Conservation (phyloP, 2,797 vertebrate species). For the Mus caroli region DNA sequence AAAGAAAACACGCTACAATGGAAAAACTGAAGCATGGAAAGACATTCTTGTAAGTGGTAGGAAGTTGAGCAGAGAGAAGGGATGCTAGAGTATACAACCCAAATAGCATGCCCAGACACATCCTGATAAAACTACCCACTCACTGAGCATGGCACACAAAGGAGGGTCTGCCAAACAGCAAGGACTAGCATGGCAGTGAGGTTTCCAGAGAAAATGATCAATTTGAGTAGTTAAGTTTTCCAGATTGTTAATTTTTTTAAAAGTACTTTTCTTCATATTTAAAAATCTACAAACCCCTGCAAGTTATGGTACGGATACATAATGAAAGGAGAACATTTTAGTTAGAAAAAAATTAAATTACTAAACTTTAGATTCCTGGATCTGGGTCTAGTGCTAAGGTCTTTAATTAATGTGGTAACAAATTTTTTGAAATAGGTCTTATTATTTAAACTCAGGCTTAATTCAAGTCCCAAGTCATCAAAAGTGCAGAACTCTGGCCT, state of each 20-base stretch:
- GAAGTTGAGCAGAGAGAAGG: not conserved
- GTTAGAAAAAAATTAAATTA: slow-evolving; percentile 12
- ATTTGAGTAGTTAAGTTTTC: not conserved
- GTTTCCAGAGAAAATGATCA: not conserved
- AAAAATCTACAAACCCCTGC: not conserved
- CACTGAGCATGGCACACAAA: not conserved
- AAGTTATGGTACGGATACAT: not conserved
- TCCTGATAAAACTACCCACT: not conserved
- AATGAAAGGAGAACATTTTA: not conserved
- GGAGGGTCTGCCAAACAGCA: not conserved
- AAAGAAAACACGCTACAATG: not conserved
- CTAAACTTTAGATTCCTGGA: not conserved
- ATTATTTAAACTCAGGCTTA: not conserved
- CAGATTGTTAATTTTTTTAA: not conserved
- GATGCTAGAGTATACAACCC: not conserved
- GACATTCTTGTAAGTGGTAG: not conserved
- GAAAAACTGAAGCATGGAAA: not conserved
- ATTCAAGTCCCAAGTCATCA: not conserved
- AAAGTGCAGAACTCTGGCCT: not conserved
- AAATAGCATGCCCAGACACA: not conserved
- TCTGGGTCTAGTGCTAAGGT: not conserved
- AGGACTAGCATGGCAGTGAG: not conserved
- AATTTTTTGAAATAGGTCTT: not conserved
- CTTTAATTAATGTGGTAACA: not conserved
- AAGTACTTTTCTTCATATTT: not conserved